Conservation (phyloP, 1,140 invertebrate genomes). For the Hormaphis cornu region DNA sequence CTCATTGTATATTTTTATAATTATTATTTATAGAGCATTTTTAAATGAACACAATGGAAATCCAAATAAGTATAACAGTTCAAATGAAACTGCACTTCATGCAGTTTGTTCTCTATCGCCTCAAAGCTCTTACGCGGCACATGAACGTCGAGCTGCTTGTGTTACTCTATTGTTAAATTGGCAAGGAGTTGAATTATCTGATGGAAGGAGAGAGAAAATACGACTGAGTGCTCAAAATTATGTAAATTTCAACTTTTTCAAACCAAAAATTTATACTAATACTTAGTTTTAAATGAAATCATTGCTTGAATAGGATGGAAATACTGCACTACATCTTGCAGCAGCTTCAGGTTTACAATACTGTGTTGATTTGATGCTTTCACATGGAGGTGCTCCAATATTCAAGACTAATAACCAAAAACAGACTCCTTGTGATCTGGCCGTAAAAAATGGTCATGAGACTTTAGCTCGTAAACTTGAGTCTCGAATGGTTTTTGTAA, state of each 20-base stretch:
- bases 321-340: slow-evolving; percentile 59
- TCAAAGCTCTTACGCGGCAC: slow-evolving; percentile 48
- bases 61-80: slow-evolving; percentile 58
- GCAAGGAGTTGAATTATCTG: slow-evolving; percentile 45
- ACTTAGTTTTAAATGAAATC: background rate
- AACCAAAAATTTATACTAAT: background rate
- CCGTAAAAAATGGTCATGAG: slow-evolving; percentile 50
- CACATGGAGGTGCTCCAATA: slow-evolving; percentile 49
- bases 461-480: slow-evolving; percentile 57
- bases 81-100: slow-evolving; percentile 57
- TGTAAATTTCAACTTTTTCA: slow-evolving; percentile 44
- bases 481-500: slow-evolving; percentile 62
- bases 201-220: slow-evolving; percentile 50
- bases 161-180: slow-evolving; percentile 55
- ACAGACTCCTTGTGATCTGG: slow-evolving; percentile 56
- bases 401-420: slow-evolving; percentile 56
- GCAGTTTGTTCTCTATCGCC: slow-evolving; percentile 51
- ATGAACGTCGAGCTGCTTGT: slow-evolving; percentile 52
- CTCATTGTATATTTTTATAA: too few species aligned
- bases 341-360: slow-evolving; percentile 54
- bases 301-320: slow-evolving; percentile 47
- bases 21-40: slow-evolving; percentile 50
- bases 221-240: slow-evolving; percentile 53
- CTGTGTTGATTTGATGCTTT: slow-evolving; percentile 56
- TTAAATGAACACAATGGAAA: slow-evolving; percentile 56